phyloP scores from a whole-genome alignment of 2,888 invertebrate species.

The Chesias legatella region DNA sequence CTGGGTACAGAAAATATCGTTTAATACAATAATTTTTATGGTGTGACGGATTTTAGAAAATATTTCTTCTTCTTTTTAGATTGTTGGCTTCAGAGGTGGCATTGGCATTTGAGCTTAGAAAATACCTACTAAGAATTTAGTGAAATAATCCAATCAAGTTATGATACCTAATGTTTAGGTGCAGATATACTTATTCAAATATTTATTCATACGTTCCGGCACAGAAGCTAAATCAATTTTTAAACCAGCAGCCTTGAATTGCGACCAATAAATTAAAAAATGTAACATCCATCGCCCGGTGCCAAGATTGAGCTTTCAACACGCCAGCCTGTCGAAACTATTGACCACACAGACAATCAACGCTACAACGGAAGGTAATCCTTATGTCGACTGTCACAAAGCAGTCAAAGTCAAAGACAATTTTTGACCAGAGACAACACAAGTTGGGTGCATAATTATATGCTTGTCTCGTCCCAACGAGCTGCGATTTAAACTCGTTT shows the following conservation, averaged over 20 bases:
- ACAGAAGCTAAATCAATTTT: conserved; percentile 1
- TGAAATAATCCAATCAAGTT: too few relatives aligned
- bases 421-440: conserved; percentile 17
- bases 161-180: too few relatives aligned
- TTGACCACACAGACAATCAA: conserved; percentile 2
- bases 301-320: conserved; percentile 16
- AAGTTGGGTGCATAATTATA: conserved; percentile 51
- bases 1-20: too few relatives aligned
- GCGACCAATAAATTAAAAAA: conserved; percentile 10
- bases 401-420: conserved; percentile 19
- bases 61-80: too few relatives aligned
- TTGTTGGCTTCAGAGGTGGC: too few relatives aligned
- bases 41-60: too few relatives aligned
- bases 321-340: conserved; percentile 6
- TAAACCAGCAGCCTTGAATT: conserved; percentile 2
- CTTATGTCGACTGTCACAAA: conserved; percentile 21
- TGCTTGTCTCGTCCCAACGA: conserved; percentile 62
- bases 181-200: too few relatives aligned
- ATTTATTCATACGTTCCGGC: neutral
- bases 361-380: conserved; percentile 10
- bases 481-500: conserved; percentile 71
- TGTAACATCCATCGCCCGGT: conserved; percentile 13
- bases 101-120: too few relatives aligned
- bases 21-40: too few relatives aligned
- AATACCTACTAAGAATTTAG: too few relatives aligned